Base-by-base conservation (phyloP, 2,888 invertebrate species). In the Caenorhabditis doughertyi region DNA sequence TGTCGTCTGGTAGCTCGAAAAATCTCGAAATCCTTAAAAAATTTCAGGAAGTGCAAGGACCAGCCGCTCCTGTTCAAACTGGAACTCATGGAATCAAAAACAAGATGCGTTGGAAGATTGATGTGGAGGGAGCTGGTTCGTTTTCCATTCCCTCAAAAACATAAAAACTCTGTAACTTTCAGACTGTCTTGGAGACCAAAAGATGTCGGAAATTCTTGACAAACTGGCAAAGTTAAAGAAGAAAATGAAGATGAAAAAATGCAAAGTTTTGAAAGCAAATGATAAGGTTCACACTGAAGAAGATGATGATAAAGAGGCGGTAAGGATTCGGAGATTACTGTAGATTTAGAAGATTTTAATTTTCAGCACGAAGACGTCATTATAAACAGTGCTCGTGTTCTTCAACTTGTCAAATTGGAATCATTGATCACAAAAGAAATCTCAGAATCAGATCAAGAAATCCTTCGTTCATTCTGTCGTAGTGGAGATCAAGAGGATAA, bases 21-120 rank as follows among this genome's bases (percentile, higher is more conserved):
- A 42, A 23, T 18, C 49, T 11, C 39, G 39, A 39, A 21, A n/a
- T 8, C 44, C 49, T 21, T 1, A 47, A 3, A 21, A 11, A 3
- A 18, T 55, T 65, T 16, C 25, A 73, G 53, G 81, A 71, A 64
- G 71, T 81, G 0, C 42, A 18, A 18, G 74, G 76, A 35, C 76
- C 81, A 0, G 55, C 71, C 23, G 51, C 74, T 18, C 71, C 81
- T 3, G 70, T 71, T 25, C 76, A 76, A 11, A 21, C 81, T 23
- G 70, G 70, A 53, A 64, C 64, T 16, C 74, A 65, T 39, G 81
- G 81, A 21, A 67, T 77, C 51, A 81, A 77, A 18, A 47, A 47
- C n/a, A 81, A 81, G 35, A 71, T 81, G 81, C 25, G 71, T 1
- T 81, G 76, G 76, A 81, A 81, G 27, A 67, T 81, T 21, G 81